A percentile compares a stretch with the other conserved stretches of the same genome.
phyloP scores from a whole-genome alignment of 2,888 invertebrate species.

The Brachyptera risi region DNA sequence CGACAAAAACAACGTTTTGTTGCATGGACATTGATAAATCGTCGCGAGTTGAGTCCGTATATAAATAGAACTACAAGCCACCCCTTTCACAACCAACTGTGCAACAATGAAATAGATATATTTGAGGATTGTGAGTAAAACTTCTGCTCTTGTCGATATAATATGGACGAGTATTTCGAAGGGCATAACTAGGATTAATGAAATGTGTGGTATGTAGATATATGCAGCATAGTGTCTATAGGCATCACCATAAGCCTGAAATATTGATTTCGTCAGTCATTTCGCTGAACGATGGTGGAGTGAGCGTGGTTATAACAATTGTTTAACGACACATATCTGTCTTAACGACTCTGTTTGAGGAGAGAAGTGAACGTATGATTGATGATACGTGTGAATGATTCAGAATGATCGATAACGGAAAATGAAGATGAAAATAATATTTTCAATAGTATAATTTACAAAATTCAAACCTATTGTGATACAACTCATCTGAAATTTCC shows the following conservation, averaged over 20 bases:
- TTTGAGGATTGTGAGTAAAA: background rate
- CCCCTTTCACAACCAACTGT: conserved; percentile 8
- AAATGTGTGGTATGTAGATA: background rate
- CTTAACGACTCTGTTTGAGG: no score
- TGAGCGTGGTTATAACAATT: no score
- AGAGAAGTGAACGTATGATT: no score
- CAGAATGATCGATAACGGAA: no score
- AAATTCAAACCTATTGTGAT: no score
- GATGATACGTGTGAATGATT: no score
- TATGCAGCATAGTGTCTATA: background rate
- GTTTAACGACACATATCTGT: no score
- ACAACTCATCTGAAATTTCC: no score
- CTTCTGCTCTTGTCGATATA: conserved; percentile 7
- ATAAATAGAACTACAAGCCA: background rate
- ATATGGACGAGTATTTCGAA: conserved; percentile 12
- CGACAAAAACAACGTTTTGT: conserved; percentile 17
- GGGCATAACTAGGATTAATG: background rate
- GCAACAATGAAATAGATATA: conserved; percentile 6
- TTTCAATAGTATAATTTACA: no score
- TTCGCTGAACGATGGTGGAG: no score
- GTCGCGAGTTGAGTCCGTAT: background rate
- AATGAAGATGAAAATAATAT: no score
- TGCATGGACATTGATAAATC: conserved; percentile 15
- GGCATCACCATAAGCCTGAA: background rate
- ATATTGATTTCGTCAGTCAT: no score